A percentile compares a stretch with the other conserved stretches of the same genome.
Conservation (phyloP, 64 coral and sea anemone genomes). For the Actinia tenebrosa region DNA sequence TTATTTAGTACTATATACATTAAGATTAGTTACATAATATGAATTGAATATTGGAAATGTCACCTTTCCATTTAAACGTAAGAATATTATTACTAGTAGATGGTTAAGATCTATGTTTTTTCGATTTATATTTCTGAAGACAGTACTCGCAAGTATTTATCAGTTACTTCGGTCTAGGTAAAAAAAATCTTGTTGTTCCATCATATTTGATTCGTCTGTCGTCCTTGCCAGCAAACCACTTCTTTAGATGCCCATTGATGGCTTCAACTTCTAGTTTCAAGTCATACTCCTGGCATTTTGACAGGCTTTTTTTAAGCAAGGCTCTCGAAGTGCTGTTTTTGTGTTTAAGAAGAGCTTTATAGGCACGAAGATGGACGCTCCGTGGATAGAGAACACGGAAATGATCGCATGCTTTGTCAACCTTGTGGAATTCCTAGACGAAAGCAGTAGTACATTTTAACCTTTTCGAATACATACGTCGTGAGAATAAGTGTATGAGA, state of each 20-base stretch:
- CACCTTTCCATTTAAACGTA: neutral
- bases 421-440: constrained; percentile 34
- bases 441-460: neutral
- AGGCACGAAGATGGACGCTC: constrained; percentile 27
- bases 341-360: constrained; percentile 13
- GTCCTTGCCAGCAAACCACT: constrained; percentile 20
- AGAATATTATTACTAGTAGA: too few relatives aligned
- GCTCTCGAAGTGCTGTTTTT: constrained; percentile 25
- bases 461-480: neutral
- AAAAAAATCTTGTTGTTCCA: neutral
- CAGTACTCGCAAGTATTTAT: neutral
- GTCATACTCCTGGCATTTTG: constrained; percentile 13
- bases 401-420: constrained; percentile 15
- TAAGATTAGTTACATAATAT: neutral
- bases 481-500: too few relatives aligned
- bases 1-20: neutral
- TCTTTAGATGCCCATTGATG: constrained; percentile 20
- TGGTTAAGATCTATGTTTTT: neutral
- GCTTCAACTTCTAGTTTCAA: constrained; percentile 33
- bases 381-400: constrained; percentile 30
- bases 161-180: neutral
- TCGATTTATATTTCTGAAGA: neutral
- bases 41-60: neutral
- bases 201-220: neutral
- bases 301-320: constrained; percentile 20